Conservation (phyloP, 2,888 invertebrate genomes). For the Choreutis nemorana region DNA sequence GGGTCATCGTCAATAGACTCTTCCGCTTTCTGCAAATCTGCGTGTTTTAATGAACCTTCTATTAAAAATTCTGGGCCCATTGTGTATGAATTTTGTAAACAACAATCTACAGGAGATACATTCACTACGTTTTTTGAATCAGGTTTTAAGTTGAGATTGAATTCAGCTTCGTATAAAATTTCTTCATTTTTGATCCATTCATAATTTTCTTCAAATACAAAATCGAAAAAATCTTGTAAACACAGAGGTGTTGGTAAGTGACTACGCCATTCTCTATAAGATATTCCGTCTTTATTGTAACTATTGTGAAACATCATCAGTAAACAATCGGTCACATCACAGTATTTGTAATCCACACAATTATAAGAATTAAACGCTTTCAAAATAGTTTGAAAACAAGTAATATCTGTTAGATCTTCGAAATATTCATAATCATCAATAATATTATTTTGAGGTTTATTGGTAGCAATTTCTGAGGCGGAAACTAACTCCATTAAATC, state of each 20-base stretch:
- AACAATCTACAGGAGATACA: slow-evolving; percentile 24
- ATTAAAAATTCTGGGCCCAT: slow-evolving; percentile 40
- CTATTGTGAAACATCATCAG: slow-evolving; percentile 52
- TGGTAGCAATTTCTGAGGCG: slow-evolving; percentile 40
- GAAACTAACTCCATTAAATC: slow-evolving; percentile 52
- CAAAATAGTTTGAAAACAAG: slow-evolving; percentile 35
- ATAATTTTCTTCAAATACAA: slow-evolving; percentile 51
- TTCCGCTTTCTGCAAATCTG: slow-evolving; percentile 23
- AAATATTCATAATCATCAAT: slow-evolving; percentile 50
- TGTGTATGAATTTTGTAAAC: too few relatives aligned
- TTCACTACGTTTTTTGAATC: slow-evolving; percentile 26
- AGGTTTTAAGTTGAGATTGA: slow-evolving; percentile 18
- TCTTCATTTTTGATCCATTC: slow-evolving; percentile 56
- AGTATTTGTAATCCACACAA: slow-evolving; percentile 54
- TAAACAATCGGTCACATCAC: slow-evolving; percentile 47
- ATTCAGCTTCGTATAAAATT: slow-evolving; percentile 32
- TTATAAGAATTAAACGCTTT: slow-evolving; percentile 45
- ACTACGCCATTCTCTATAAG: slow-evolving; percentile 48
- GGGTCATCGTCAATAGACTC: slow-evolving; percentile 14
- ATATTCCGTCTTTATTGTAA: slow-evolving; percentile 39
- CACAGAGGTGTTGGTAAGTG: slow-evolving; percentile 57
- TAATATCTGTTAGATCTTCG: slow-evolving; percentile 39
- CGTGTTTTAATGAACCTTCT: slow-evolving; percentile 49
- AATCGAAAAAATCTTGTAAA: slow-evolving; percentile 63
- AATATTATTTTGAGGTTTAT: slow-evolving; percentile 30